phyloP scores from a whole-genome alignment of 2,113 vertebrate species.

The Lepus europaeus region DNA sequence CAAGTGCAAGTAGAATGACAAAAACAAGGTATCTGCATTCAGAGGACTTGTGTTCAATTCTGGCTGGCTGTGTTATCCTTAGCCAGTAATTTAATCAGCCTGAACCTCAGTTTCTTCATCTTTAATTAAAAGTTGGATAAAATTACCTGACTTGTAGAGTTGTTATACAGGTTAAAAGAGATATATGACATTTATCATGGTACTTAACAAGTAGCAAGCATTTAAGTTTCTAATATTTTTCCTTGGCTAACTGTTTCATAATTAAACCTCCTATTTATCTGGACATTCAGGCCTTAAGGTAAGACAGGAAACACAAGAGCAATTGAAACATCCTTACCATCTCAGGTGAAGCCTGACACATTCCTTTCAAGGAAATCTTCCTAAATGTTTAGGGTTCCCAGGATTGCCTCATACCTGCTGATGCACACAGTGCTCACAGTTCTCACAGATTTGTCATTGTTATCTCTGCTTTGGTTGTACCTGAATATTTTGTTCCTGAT shows the following conservation, averaged over 20 bases:
- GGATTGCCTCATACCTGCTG: background rate
- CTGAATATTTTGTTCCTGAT: background rate
- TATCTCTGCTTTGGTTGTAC: background rate
- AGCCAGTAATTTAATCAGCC: background rate
- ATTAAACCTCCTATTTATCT: background rate
- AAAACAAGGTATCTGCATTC: background rate
- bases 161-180: constrained; percentile 28
- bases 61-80: background rate
- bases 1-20: background rate
- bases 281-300: background rate
- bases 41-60: background rate
- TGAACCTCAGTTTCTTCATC: background rate
- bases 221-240: background rate
- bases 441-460: background rate
- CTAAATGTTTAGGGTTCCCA: background rate
- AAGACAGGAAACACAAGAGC: background rate
- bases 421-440: background rate
- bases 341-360: background rate
- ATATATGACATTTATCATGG: background rate
- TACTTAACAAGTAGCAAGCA: background rate
- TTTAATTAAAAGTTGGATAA: constrained; percentile 10
- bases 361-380: background rate
- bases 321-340: background rate
- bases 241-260: background rate
- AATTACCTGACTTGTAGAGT: background rate